Evolutionary conservation across 37 sponge, comb jelly and placozoan species (phyloP), one percentile per base, ranked within the genome.

Genomic region (Mnemiopsis leidyi): DNA sequence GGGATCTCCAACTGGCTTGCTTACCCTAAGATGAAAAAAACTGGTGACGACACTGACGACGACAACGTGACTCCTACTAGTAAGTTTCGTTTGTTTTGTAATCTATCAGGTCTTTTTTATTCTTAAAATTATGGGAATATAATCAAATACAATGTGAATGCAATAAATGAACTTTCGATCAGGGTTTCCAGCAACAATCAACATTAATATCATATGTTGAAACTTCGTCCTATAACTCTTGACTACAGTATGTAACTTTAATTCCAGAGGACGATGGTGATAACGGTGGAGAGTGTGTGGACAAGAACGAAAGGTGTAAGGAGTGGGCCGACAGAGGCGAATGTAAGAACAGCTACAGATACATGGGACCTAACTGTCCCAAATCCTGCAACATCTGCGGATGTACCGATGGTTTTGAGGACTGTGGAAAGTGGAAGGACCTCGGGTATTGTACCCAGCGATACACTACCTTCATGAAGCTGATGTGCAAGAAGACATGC

Each of bases 281-380:
- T 28, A 25, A 71, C n/a, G 30, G n/a, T 18, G 30, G 75, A 7
- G n/a, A n/a, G n/a, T 71, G 75, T 71, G 25, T 26, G 5, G 75
- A 71, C 30, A 71, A 71, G 23, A 71, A 71, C 75, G 75, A 71
- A 29, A 23, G 75, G 20, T 71, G 75, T 26, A 18, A 71, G 7
- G 75, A 71, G 75, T 71, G 75, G 75, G 75, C 75, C 20, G 23
- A 71, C 7, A 71, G 75, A 24, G 75, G 75, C 30, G 75, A 71
- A 18, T 71, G 75, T 26, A 71, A 71, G 75, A 18, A 71, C 23
- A 71, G 23, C 30, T 71, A 26, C 29, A 23, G 30, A 24, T 71
- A 71, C 20, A 71, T 71, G 75, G 75, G 75, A 26, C 29, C 5
- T 3, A 71, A 71, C 75, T 71, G 75, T 24, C 25, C 5, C 2